Conservation (phyloP, 2,888 invertebrate genomes). For the Parnassius smintheus region DNA sequence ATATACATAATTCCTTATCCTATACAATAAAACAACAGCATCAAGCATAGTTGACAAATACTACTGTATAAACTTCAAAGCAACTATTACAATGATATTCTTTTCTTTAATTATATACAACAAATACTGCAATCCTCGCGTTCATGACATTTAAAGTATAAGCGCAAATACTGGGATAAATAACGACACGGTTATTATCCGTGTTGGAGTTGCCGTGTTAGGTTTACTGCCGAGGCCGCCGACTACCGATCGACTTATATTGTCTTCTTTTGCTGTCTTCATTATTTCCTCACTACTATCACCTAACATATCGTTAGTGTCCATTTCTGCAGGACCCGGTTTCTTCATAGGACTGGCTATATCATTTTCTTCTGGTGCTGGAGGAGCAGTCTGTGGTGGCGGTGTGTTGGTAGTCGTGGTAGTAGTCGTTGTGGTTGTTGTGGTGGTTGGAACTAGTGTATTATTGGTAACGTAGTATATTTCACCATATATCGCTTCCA, state of each 20-base stretch:
- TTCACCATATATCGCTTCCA: conserved; percentile 87
- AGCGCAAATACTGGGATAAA: conserved; percentile 58
- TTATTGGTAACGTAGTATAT: conserved; percentile 89
- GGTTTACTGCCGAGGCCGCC: conserved; percentile 65
- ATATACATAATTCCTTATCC: conserved; percentile 30
- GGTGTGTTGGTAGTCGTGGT: conserved; percentile 83
- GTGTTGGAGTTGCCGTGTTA: conserved; percentile 44
- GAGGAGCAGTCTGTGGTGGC: conserved; percentile 73
- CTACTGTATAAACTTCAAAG: conserved; percentile 55
- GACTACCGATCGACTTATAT: conserved; percentile 59
- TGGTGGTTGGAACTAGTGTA: conserved; percentile 89
- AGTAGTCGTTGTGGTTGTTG: conserved; percentile 81
- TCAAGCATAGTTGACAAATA: conserved; percentile 64
- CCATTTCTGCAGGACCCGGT: conserved; percentile 48
- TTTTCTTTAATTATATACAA: conserved; percentile 63
- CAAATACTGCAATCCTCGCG: conserved; percentile 35
- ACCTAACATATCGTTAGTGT: conserved; percentile 54
- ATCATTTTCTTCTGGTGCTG: conserved; percentile 72
- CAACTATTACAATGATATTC: conserved; percentile 58
- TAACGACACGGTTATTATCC: conserved; percentile 46
- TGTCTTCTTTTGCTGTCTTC: conserved; percentile 58
- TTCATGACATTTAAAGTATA: conserved; percentile 51
- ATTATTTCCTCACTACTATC: conserved; percentile 56
- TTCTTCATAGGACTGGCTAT: conserved; percentile 59
- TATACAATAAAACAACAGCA: conserved; percentile 58